Evolutionary conservation across 2,113 vertebrate genomes (phyloP).

Genomic region (Syngnathus floridae): DNA sequence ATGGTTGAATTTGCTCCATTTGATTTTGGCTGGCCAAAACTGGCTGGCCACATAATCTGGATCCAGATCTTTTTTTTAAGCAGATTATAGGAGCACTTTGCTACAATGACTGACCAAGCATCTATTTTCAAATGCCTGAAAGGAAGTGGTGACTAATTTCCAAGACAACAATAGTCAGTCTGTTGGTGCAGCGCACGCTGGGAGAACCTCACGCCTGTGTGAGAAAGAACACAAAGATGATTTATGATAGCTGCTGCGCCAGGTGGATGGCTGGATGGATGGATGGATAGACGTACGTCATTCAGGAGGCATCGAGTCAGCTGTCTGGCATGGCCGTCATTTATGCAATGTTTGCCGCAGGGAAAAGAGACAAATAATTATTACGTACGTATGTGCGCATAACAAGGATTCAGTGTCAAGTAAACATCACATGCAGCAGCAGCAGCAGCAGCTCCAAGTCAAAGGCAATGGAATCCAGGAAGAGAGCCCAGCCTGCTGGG

Average conservation of each 20-base stretch:
- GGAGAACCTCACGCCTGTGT: slow-evolving; percentile 4
- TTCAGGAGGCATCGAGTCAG: slow-evolving; percentile 4
- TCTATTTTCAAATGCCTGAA: background rate
- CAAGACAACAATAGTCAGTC: background rate
- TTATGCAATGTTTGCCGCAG: slow-evolving; percentile 11
- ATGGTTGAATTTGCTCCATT: too few relatives aligned
- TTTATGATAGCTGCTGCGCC: background rate
- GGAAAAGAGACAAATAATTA: slow-evolving; percentile 1
- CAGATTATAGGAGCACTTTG: background rate
- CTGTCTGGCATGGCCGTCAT: background rate
- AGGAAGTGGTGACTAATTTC: background rate
- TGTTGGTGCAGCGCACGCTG: background rate
- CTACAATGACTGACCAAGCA: too few relatives aligned
- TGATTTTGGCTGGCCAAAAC: too few relatives aligned
- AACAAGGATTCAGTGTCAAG: background rate
- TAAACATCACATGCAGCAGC: background rate
- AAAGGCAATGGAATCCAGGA: background rate
- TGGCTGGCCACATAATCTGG: too few relatives aligned
- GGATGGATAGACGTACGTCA: slow-evolving; percentile 1
- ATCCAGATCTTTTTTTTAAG: too few relatives aligned
- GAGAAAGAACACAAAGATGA: background rate
- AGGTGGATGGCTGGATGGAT: background rate
- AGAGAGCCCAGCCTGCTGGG: background rate
- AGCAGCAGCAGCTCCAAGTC: background rate
- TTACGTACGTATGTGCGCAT: background rate